Conservation (phyloP, 2,888 invertebrate species). For the Idaea aversata region DNA sequence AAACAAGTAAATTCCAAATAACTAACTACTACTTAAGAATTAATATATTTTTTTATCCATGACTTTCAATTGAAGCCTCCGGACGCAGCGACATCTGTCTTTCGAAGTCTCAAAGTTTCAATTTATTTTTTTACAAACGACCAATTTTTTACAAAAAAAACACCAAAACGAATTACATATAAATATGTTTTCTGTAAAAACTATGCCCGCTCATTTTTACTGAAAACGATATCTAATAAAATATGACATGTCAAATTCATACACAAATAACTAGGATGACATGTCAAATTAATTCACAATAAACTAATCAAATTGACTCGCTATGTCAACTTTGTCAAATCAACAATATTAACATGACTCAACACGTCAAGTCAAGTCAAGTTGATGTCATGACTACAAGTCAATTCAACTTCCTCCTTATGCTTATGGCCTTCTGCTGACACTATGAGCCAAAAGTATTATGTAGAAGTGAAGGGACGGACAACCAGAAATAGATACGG, state of each 20-base stretch:
- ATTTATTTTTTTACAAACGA: not conserved
- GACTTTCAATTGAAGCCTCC: conserved; percentile 10
- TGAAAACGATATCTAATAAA: not conserved
- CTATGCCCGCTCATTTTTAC: not conserved
- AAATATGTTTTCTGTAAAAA: not conserved
- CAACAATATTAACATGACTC: no score
- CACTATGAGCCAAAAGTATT: no score
- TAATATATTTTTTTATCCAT: conserved; percentile 14
- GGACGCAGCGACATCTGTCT: not conserved
- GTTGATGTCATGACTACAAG: not conserved
- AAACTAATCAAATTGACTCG: not conserved
- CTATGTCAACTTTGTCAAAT: not conserved
- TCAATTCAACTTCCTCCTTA: not conserved
- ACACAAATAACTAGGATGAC: no score
- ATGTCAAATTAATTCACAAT: not conserved
- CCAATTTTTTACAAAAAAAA: not conserved
- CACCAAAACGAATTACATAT: not conserved
- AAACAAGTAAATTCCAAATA: conserved; percentile 23
- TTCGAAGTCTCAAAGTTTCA: not conserved
- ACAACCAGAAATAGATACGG: no score
- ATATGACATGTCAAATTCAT: conserved; percentile 1
- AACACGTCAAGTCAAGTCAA: no score
- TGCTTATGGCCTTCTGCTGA: no score
- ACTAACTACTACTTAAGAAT: conserved; percentile 22
- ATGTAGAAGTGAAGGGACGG: no score